phyloP scores from a whole-genome alignment of 2,888 invertebrate genomes.

The Hirtodrosophila histrioides region DNA sequence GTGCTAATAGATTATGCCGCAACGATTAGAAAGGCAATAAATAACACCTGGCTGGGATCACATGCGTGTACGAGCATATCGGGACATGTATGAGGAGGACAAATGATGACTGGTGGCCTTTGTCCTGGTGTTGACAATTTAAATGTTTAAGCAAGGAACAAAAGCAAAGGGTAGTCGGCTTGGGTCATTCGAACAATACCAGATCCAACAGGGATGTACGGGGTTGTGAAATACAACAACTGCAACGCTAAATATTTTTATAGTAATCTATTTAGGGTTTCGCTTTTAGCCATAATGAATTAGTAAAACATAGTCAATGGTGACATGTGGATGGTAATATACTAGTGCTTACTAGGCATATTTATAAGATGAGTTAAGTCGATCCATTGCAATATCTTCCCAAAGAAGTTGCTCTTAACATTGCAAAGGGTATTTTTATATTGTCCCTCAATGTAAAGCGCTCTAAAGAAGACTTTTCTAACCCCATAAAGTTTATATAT shows the following conservation, averaged over 20 bases:
- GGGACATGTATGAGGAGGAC: constrained; percentile 23
- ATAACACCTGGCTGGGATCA: constrained; percentile 83
- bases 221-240: constrained; percentile 45
- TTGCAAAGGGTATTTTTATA: no score
- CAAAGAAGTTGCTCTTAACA: no score
- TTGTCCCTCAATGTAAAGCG: no score
- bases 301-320: no score
- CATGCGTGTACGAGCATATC: constrained; percentile 76
- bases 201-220: constrained; percentile 33
- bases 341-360: no score
- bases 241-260: constrained; percentile 18
- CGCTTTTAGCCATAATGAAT: neutral
- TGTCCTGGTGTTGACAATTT: constrained; percentile 75
- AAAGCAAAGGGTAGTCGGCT: constrained; percentile 48
- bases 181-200: constrained; percentile 17
- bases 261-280: neutral
- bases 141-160: constrained; percentile 54
- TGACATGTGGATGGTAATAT: no score
- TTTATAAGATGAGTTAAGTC: no score
- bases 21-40: constrained; percentile 83
- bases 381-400: no score
- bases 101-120: constrained; percentile 43
- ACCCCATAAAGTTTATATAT: no score
- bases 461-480: no score
- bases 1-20: constrained; percentile 83